Evolutionary conservation across 2,113 vertebrate species (phyloP).

Genomic region (Charadrius vociferus): DNA sequence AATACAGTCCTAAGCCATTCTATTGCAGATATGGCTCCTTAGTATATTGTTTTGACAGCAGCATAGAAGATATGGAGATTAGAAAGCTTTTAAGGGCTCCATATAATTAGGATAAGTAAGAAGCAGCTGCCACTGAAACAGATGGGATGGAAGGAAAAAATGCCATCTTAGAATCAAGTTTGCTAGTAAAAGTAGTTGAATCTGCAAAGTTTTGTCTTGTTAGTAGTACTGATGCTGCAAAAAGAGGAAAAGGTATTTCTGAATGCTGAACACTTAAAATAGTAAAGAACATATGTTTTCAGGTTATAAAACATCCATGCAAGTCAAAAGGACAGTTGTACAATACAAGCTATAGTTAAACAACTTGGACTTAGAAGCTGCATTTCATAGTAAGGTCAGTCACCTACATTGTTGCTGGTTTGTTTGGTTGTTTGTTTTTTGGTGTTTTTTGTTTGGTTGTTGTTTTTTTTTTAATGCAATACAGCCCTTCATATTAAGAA

Average conservation of each 20-base stretch:
- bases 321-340: not conserved
- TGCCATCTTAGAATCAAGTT: not conserved
- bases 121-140: not conserved
- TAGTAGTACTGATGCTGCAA: not conserved
- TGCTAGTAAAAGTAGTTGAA: not conserved
- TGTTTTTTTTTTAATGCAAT: not conserved
- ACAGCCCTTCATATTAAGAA: not conserved
- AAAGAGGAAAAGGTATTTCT: not conserved
- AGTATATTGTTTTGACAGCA: constrained; percentile 17
- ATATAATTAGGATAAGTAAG: not conserved
- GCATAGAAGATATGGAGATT: not conserved
- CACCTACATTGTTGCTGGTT: not conserved
- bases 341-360: not conserved
- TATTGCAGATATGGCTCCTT: not conserved
- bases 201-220: not conserved
- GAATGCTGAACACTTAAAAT: not conserved
- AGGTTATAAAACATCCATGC: not conserved
- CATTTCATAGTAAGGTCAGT: not conserved
- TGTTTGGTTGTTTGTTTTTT: too few relatives aligned
- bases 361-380: not conserved
- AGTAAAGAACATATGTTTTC: not conserved
- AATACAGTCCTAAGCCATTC: not conserved
- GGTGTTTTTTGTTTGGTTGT: not conserved
- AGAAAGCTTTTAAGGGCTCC: not conserved
- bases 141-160: not conserved